Evolutionary conservation across 2,888 invertebrate genomes (phyloP).

Genomic region (Pocota personata): DNA sequence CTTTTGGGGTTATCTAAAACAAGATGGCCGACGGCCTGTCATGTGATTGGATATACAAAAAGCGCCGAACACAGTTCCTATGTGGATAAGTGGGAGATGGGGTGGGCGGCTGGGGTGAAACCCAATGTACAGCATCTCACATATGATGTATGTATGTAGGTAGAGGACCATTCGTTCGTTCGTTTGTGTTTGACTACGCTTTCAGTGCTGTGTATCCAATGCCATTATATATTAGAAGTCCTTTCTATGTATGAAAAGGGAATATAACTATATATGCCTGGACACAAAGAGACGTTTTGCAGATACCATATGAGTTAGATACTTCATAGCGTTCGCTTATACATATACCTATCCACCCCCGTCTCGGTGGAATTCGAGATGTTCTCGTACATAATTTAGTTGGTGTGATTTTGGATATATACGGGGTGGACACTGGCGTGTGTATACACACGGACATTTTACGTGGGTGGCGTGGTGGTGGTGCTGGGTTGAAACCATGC

Average conservation of each 20-base stretch:
- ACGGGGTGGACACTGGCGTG: conserved; percentile 67
- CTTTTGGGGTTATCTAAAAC: conserved; percentile 77
- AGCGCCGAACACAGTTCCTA: conserved; percentile 72
- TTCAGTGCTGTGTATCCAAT: conserved; percentile 66
- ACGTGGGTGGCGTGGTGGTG: background rate
- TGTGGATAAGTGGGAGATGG: conserved; percentile 59
- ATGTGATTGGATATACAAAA: conserved; percentile 77
- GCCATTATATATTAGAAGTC: conserved; percentile 72
- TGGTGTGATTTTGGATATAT: conserved; percentile 64
- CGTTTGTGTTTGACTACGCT: conserved; percentile 56
- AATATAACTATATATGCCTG: conserved; percentile 68
- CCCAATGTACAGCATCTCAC: conserved; percentile 60
- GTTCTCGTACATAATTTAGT: conserved; percentile 65
- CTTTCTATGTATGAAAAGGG: conserved; percentile 71
- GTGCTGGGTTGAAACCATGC: conserved; percentile 8
- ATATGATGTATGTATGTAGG: conserved; percentile 64
- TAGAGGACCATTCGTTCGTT: conserved; percentile 63
- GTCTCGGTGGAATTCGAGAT: conserved; percentile 37
- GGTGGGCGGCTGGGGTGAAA: conserved; percentile 18
- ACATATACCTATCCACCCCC: conserved; percentile 16
- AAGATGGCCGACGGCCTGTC: conserved; percentile 78
- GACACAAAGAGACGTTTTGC: conserved; percentile 67
- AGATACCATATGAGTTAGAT: conserved; percentile 69
- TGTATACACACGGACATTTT: conserved; percentile 61
- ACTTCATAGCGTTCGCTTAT: conserved; percentile 28